Base-by-base conservation (phyloP, 2,113 vertebrate species). In the Elaphurus davidianus region DNA sequence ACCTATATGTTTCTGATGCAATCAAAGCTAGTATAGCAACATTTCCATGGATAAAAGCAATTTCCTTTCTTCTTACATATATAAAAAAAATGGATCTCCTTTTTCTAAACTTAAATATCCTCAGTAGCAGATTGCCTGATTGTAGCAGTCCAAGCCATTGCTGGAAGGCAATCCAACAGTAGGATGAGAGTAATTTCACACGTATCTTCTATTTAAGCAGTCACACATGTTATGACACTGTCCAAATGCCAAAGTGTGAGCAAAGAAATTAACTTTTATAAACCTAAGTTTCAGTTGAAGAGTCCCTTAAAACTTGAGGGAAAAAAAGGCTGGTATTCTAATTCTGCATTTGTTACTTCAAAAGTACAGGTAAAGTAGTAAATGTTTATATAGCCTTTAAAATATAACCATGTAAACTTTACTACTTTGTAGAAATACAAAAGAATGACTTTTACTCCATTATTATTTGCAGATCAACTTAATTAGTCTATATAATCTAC, bases 181-280 rank as follows among this genome's bases (percentile, higher is more conserved):
- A 82, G 90, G 78, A 82, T 84, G 64, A 87, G 55, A 90, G 59
- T 36, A 96, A 82, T 79, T 97, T 98, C 95, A 98, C 96, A 96
- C n/a, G 7, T 78, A 93, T 76, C 88, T 97, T 96, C 91, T 95
- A 82, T 71, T 94, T 71, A 96, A 95, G 85, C 79, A 95, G 54
- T 52, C 94, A 91, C 95, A 97, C 92, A 96, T 92, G 89, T 67
- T 94, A 88, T 86, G 91, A 89, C 94, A 98, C 82, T 95, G 94
- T 55, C 87, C 94, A 97, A 97, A 97, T 59, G 50, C 92, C 71
- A 90, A 97, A 92, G 52, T 67, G n/a, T 87, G 87, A 90, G 64
- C 54, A 94, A 79, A 97, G 43, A 91, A 43, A 62, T 40, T 84
- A 47, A 98, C 94, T 97, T 93, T 87, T 47, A 54, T 27, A 97